Percentiles rank a stretch among this genome's conserved stretches.
These are phyloP conservation scores for Exephanes ischioxanthus DNA, from an alignment of 2,888 invertebrate genomes.

Conservation along the genomic window DNA sequence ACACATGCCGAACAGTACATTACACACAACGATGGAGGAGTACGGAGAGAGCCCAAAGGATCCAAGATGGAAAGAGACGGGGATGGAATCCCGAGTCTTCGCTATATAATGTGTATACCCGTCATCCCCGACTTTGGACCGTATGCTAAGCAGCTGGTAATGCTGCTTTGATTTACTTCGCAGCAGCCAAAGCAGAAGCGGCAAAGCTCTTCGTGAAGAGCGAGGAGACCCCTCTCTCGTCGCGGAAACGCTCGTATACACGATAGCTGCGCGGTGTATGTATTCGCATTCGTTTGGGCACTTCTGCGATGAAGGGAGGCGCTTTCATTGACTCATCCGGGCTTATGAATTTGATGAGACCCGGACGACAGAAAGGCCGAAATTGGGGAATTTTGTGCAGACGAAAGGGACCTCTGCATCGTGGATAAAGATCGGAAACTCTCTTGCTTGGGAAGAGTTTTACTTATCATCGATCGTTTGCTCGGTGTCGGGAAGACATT, in stretches of 20 bases:
- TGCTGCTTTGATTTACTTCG: constrained; percentile 80
- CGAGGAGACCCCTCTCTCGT: constrained; percentile 16
- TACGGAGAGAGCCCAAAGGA: constrained; percentile 2
- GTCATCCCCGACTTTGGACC: constrained; percentile 69
- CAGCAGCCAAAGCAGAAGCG: constrained; percentile 63
- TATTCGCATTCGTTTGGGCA: constrained; percentile 9
- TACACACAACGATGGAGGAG: constrained; percentile 20
- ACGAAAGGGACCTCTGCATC: no score
- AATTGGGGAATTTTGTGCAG: not conserved
- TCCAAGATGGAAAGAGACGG: constrained; percentile 39
- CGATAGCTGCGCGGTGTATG: not conserved
- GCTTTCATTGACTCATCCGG: constrained; percentile 23
- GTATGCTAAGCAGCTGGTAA: constrained; percentile 81
- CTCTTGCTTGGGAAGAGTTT: no score
- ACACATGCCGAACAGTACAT: constrained; percentile 13
- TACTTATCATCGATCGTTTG: not conserved
- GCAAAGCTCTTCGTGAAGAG: constrained; percentile 16
- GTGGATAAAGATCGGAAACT: no score
- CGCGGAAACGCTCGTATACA: constrained; percentile 32
- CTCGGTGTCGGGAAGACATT: not conserved
- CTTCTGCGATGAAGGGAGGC: not conserved
- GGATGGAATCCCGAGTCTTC: constrained; percentile 35
- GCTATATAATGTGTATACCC: constrained; percentile 52
- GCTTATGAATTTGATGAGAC: constrained; percentile 1
- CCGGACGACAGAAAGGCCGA: constrained; percentile 8